Conservation (phyloP, 2,113 vertebrate genomes). For the Anolis carolinensis region DNA sequence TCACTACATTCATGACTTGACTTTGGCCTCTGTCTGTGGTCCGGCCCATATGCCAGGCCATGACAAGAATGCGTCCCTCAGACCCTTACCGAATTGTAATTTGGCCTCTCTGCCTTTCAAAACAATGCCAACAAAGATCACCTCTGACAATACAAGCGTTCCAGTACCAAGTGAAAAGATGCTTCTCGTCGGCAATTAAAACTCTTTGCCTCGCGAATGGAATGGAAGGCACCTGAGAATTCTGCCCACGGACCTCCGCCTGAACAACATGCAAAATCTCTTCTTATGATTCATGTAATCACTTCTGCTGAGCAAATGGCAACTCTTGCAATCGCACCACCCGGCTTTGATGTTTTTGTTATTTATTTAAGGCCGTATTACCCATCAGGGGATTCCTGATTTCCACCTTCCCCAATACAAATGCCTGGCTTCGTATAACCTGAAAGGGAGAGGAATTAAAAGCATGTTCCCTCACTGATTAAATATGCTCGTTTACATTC, state of each 20-base stretch:
- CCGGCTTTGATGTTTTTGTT: constrained; percentile 11
- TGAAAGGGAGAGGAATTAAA: constrained; percentile 13
- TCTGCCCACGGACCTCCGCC: constrained; percentile 1
- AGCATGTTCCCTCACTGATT: constrained; percentile 41
- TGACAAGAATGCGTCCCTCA: neutral
- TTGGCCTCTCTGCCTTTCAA: no score
- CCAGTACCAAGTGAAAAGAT: neutral
- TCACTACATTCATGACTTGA: no score
- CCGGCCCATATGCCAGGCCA: no score
- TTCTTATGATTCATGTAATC: constrained; percentile 17
- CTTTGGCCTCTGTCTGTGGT: no score
- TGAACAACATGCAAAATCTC: constrained; percentile 18
- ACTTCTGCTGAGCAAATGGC: constrained; percentile 24
- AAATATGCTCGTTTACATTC: constrained; percentile 58
- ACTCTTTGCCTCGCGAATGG: constrained; percentile 10
- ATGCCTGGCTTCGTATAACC: neutral
- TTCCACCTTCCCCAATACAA: constrained; percentile 33
- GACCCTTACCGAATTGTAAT: no score
- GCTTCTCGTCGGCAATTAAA: constrained; percentile 5
- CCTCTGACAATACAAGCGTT: neutral
- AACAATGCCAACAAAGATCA: neutral
- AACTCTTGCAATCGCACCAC: neutral
- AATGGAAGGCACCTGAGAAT: constrained; percentile 3
- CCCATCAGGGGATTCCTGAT: constrained; percentile 22
- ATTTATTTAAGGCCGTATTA: constrained; percentile 17